Base-by-base conservation (phyloP, 2,797 vertebrate genomes). In the Serranus cabrilla region DNA sequence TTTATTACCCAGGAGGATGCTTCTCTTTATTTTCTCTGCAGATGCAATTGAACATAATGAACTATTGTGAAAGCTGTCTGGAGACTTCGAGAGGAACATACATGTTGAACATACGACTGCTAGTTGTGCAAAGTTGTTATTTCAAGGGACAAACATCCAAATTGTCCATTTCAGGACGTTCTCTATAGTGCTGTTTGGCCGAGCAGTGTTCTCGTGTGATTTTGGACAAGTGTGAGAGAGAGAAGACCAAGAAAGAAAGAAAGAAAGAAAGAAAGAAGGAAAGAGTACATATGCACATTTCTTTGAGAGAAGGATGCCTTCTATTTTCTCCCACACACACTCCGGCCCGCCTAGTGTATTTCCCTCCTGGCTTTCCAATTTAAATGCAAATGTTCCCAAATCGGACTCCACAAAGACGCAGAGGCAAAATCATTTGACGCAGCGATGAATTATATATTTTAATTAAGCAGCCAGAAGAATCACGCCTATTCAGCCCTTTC, bases 381-480 rank as follows among this genome's bases (percentile, higher is more conserved):
- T 95, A 96, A 95, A 95, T 95, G 94, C 94, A 94, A 95, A 95
- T 95, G 90, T 92, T 90, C 92, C 87, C 81, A 92, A 93, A 93
- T 90, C 83, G 91, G 90, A 92, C 93, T 93, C 89, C 83, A 85
- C 86, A 91, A 94, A 91, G 81, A 92, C 76, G 87, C 83, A 81
- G 85, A 89, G 84, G 90, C 87, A 87, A 90, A 94, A 92, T 92
- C 85, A 92, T 93, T 93, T 86, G 82, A 90, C 80, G 78, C 84
- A 27, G 76, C 74, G 66, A 94, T 94, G 92, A 95, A 95, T 94
- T 94, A 94, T 94, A 95, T 94, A 95, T 95, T 96, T 95, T 94
- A 95, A 96, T 95, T 94, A 95, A 94, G 88, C 88, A 77, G 69
- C 49, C 85, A 72, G 88, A 81, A 76, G 86, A 93, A 94, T 93